phyloP scores from a whole-genome alignment of 1,140 invertebrate genomes.

The Xylocopa sonorina region DNA sequence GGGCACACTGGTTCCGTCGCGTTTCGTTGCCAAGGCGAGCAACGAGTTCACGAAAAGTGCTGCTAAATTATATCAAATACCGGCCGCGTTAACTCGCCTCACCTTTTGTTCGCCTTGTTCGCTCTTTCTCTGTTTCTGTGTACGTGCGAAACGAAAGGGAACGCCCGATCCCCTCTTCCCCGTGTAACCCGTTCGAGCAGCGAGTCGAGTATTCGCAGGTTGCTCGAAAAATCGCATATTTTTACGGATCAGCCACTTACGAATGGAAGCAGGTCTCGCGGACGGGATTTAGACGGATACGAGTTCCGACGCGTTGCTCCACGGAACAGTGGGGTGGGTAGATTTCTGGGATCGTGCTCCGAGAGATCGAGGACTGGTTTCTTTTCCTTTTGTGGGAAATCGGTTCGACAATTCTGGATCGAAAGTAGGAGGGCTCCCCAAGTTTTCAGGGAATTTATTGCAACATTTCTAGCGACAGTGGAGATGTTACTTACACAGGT shows the following conservation, averaged over 20 bases:
- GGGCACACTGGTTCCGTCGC: slow-evolving; percentile 59
- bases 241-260: slow-evolving; percentile 46
- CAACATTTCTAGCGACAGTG: too few species aligned
- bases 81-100: slow-evolving; percentile 51
- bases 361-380: neutral
- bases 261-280: slow-evolving; percentile 54
- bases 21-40: slow-evolving; percentile 38
- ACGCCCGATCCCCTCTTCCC: slow-evolving; percentile 18
- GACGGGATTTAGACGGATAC: slow-evolving; percentile 6
- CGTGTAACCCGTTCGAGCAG: slow-evolving; percentile 40
- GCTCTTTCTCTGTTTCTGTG: slow-evolving; percentile 6
- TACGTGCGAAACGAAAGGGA: slow-evolving; percentile 49
- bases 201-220: slow-evolving; percentile 56
- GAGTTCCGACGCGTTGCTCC: neutral
- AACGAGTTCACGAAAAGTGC: slow-evolving; percentile 52
- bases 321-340: neutral
- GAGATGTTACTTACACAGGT: too few species aligned
- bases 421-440: neutral
- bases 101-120: slow-evolving; percentile 45
- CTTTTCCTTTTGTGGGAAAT: neutral
- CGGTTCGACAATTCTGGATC: neutral
- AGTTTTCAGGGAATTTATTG: too few species aligned
- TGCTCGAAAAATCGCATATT: slow-evolving; percentile 64
- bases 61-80: slow-evolving; percentile 71
- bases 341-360: neutral